Evolutionary conservation across 2,113 vertebrate species (phyloP).

Genomic region (Seriola rivoliana): DNA sequence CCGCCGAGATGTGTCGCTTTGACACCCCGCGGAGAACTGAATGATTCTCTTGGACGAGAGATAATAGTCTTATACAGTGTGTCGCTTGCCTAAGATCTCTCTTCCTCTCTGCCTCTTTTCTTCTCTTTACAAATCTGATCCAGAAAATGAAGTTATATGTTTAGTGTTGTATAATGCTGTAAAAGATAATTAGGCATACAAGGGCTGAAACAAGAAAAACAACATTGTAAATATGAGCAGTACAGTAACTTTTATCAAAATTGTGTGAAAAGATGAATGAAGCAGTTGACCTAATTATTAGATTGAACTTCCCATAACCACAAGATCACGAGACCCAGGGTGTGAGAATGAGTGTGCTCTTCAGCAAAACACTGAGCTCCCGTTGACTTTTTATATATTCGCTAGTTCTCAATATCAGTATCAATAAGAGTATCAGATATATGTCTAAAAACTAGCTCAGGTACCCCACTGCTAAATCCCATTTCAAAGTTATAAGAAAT

Average conservation of each 20-base stretch:
- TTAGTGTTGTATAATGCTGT: slow-evolving; percentile 14
- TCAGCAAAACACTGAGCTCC: not conserved
- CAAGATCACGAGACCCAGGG: not conserved
- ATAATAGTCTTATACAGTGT: slow-evolving; percentile 66
- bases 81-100: slow-evolving; percentile 21
- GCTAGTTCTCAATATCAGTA: not conserved
- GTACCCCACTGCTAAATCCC: slow-evolving; percentile 6
- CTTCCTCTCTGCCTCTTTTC: not conserved
- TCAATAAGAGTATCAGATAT: not conserved
- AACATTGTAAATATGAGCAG: not conserved
- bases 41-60: slow-evolving; percentile 73
- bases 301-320: not conserved
- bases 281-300: not conserved
- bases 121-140: slow-evolving; percentile 25
- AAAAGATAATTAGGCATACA: slow-evolving; percentile 31
- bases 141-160: slow-evolving; percentile 13
- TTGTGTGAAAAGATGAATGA: not conserved
- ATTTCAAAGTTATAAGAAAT: not conserved
- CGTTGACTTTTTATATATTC: not conserved
- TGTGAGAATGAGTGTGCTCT: not conserved
- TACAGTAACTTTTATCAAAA: not conserved
- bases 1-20: slow-evolving; percentile 67
- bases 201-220: not conserved
- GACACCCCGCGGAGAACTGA: slow-evolving; percentile 75
- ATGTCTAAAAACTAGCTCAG: not conserved